Evolutionary conservation across 2,888 invertebrate species (phyloP), one percentile per base, ranked within the genome.

Genomic region (Cataglyphis altisquamis): DNA sequence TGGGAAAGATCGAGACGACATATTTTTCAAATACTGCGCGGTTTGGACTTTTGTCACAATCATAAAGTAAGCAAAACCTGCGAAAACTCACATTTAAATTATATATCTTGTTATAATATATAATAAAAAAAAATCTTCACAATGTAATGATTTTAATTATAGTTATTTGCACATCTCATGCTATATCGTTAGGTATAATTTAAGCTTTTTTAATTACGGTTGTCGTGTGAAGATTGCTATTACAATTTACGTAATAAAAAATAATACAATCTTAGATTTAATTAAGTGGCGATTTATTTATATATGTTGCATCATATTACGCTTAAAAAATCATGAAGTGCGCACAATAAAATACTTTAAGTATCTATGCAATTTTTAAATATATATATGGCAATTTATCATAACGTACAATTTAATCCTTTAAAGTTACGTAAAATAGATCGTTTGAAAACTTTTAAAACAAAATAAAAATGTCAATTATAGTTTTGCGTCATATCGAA

Each of bases 21-120:
- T 91, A 96, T 98, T 63, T 98, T 96, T 94, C 98, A 98, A 95
- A 96, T 98, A 60, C 95, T 98, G n/a, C 96, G 97, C 73, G 98
- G 97, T 32, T 96, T 98, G 41, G 96, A 97, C 92, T 98, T 98
- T 94, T 98, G 98, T 93, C 98, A 98, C 94, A 96, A 96, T 88
- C 97, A 98, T 94, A 97, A 98, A 93, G 98, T 98, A 94, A 96
- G 96, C 94, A 48, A 52, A 74, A 57, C 9, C 21, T 55, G 25
- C 15, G 6, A 41, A 52, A n/a, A n/a, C 15, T 41, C n/a, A 2
- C 15, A 2, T 15, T 55, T 9, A 72, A 15, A 21, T 63, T 74
- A 63, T 64, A 63, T 64, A 74, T 45, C 21, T 63, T n/a, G 1
- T 62, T 48, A 32, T 0, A 62, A 9, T 15, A 8, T n/a, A 62